Evolutionary conservation across 2,888 invertebrate species (phyloP), one percentile per base, ranked within the genome.

Genomic region (Thyatira batis): DNA sequence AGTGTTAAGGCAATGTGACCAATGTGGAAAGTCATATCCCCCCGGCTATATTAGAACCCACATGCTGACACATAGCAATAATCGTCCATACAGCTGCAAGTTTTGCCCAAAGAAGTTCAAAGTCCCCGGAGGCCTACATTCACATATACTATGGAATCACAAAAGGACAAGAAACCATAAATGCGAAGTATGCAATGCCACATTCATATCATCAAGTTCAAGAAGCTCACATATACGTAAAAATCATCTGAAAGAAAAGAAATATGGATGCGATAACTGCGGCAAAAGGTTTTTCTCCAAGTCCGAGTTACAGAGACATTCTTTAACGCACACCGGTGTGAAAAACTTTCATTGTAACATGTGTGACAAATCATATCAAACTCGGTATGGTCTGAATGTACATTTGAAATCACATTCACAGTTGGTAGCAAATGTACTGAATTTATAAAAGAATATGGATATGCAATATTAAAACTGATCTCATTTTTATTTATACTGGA

Each of bases 11-110:
- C 92, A 92, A 52, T 92, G 92, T 68, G 92, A 92, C 58, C 89
- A 92, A 58, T 92, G 92, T 64, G 92, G 92, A 0, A 92, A 92
- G 60, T 92, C 92, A 1, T 92, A 92, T 61, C 90, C 91, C 0
- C 84, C 85, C 0, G 87, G 91, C 0, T 92, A 92, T 53, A 92
- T 92, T 33, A 71, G 82, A 61, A 82, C 89, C n/a, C 92, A 92
- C 57, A 89, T 92, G 86, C 60, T 86, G 13, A 92, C 89, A 11
- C 92, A 92, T 45, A 82, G 90, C 51, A 82, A 74, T 53, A 82
- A 89, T 43, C 71, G 84, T 5, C 79, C 84, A 0, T 92, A 91
- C 61, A 82, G 86, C 54, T 92, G 92, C 63, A 88, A 89, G 63
- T 89, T 81, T 55, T 92, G 92, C 54, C 91, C 89, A 13, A 92